Evolutionary conservation across 2,888 invertebrate species (phyloP).

Genomic region (Ferdinandea cuprea): DNA sequence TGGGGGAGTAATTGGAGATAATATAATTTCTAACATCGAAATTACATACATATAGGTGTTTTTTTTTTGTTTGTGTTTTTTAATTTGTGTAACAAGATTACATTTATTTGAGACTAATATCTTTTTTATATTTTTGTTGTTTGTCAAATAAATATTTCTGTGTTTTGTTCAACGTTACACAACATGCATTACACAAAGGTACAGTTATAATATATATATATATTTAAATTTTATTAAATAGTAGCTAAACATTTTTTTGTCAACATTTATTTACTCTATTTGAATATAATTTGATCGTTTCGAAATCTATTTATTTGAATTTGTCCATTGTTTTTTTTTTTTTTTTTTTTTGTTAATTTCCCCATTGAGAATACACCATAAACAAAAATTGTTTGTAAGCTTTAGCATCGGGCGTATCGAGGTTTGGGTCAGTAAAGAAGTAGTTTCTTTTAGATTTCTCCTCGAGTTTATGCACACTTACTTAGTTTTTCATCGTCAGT

Average conservation of each 20-base stretch:
- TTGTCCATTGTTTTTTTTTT: neutral
- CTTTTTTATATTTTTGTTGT: slow-evolving; percentile 29
- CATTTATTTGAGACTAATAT: slow-evolving; percentile 21
- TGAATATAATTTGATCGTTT: slow-evolving; percentile 1
- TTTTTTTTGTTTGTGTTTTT: neutral
- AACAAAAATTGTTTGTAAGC: too few relatives aligned
- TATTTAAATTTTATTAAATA: slow-evolving; percentile 10
- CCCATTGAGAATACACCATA: too few relatives aligned
- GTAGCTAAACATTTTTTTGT: neutral
- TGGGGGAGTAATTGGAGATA: slow-evolving; percentile 18
- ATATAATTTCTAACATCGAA: slow-evolving; percentile 50
- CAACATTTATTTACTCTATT: slow-evolving; percentile 16
- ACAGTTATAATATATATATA: slow-evolving; percentile 27
- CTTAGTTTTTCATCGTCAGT: too few relatives aligned
- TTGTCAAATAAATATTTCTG: slow-evolving; percentile 46
- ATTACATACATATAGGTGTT: slow-evolving; percentile 43
- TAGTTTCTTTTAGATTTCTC: too few relatives aligned
- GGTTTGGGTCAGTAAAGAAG: too few relatives aligned
- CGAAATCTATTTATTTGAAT: too few relatives aligned
- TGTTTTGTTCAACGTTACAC: slow-evolving; percentile 55
- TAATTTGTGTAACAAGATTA: slow-evolving; percentile 35
- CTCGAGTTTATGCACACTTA: too few relatives aligned
- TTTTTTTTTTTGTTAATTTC: neutral
- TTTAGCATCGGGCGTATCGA: too few relatives aligned
- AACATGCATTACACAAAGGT: slow-evolving; percentile 54